These are phyloP conservation scores for Drosophila longiperda DNA, from an alignment of 2,888 invertebrate species.

Conservation along the genomic window DNA sequence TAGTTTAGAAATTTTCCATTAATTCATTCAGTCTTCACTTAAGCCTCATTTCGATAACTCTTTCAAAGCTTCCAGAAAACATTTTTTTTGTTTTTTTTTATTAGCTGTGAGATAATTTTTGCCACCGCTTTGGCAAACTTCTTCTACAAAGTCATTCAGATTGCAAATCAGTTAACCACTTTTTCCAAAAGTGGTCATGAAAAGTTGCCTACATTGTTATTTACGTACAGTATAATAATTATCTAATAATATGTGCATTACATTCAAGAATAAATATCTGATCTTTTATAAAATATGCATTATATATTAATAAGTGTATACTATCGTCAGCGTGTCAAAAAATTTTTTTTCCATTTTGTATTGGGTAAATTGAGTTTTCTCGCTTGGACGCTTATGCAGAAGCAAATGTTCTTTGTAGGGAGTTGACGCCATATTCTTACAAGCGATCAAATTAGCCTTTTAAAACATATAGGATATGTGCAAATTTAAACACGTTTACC, in stretches of 20 bases:
- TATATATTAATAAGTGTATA: not conserved
- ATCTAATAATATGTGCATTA: not conserved
- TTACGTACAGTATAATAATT: not conserved
- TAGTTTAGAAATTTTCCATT: slow-evolving; percentile 38
- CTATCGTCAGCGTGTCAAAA: not conserved
- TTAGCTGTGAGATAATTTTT: slow-evolving; percentile 43
- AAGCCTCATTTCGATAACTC: slow-evolving; percentile 47
- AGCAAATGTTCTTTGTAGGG: slow-evolving; percentile 17
- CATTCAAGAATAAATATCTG: not conserved
- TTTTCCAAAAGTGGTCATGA: slow-evolving; percentile 67
- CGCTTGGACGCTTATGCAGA: slow-evolving; percentile 46
- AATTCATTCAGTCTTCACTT: slow-evolving; percentile 46
- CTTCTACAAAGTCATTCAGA: slow-evolving; percentile 54
- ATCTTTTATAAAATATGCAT: not conserved
- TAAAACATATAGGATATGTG: slow-evolving; percentile 4
- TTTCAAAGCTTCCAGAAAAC: slow-evolving; percentile 40
- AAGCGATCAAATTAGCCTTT: slow-evolving; percentile 18
- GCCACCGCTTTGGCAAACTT: slow-evolving; percentile 46
- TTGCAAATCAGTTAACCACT: slow-evolving; percentile 61
- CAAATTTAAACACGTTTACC: not conserved
- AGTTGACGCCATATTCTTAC: slow-evolving; percentile 1
- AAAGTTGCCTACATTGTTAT: slow-evolving; percentile 46
- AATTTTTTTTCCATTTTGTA: not conserved
- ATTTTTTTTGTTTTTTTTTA: slow-evolving; percentile 16
- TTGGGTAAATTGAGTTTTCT: slow-evolving; percentile 72